Conservation (phyloP, 2,113 vertebrate species). For the Gymnocephalus cernua region DNA sequence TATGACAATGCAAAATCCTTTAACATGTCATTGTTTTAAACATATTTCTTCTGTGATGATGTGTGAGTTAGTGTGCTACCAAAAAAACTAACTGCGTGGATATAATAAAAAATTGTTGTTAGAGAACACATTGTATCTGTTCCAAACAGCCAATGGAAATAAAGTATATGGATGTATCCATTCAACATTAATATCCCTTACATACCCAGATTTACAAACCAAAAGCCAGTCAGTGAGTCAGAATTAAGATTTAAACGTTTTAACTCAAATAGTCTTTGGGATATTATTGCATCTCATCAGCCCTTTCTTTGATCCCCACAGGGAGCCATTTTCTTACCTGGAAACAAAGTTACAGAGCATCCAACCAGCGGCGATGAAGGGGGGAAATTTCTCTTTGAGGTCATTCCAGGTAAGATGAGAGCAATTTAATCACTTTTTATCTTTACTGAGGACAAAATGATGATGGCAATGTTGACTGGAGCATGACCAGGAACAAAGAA, state of each 20-base stretch:
- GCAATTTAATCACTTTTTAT: constrained; percentile 5
- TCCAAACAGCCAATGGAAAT: too few relatives aligned
- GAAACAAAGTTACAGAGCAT: constrained; percentile 97
- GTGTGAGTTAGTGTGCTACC: neutral
- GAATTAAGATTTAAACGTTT: neutral
- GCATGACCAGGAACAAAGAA: constrained; percentile 9
- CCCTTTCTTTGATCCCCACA: constrained; percentile 69
- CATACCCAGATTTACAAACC: neutral
- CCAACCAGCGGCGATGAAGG: constrained; percentile 92
- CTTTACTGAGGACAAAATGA: constrained; percentile 8
- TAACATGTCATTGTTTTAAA: constrained; percentile 24
- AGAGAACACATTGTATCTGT: too few relatives aligned
- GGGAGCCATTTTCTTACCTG: constrained; percentile 94
- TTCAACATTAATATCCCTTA: neutral
- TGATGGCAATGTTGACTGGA: neutral
- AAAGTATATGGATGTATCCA: too few relatives aligned
- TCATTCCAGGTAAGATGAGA: constrained; percentile 91
- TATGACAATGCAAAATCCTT: constrained; percentile 2
- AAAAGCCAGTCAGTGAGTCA: neutral
- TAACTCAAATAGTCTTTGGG: neutral
- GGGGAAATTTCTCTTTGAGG: constrained; percentile 97
- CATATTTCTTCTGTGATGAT: neutral
- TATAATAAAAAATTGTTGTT: too few relatives aligned
- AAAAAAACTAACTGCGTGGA: too few relatives aligned
- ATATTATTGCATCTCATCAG: neutral